These are phyloP conservation scores for Cheilosia impressa DNA, from an alignment of 2,888 invertebrate species.

Conservation along the genomic window DNA sequence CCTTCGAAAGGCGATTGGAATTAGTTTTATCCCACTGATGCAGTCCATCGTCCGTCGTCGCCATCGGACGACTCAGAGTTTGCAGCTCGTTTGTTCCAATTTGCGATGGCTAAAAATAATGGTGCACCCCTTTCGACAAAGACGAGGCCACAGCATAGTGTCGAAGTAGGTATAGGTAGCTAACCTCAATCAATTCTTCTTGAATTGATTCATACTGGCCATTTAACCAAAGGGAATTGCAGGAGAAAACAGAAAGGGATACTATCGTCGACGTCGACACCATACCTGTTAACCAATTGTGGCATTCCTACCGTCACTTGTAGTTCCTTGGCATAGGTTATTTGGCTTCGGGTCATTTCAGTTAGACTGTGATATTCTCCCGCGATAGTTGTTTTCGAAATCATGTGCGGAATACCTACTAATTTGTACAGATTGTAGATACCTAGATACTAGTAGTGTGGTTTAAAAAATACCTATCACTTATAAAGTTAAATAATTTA, in stretches of 20 bases:
- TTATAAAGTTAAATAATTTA: too few relatives aligned
- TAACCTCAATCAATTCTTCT: slow-evolving; percentile 65
- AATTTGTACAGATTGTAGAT: slow-evolving; percentile 18
- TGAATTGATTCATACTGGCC: slow-evolving; percentile 66
- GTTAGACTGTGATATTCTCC: slow-evolving; percentile 38
- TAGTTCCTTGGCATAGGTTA: slow-evolving; percentile 13
- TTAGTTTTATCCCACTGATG: slow-evolving; percentile 56
- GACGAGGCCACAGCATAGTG: background rate
- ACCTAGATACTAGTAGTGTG: background rate
- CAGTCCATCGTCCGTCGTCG: background rate
- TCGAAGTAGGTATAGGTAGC: slow-evolving; percentile 21
- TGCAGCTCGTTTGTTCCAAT: slow-evolving; percentile 74
- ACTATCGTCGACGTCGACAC: slow-evolving; percentile 11
- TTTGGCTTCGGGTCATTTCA: slow-evolving; percentile 35
- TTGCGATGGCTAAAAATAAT: slow-evolving; percentile 72
- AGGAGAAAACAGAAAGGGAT: slow-evolving; percentile 16
- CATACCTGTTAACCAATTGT: slow-evolving; percentile 47
- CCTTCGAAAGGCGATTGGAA: slow-evolving; percentile 47
- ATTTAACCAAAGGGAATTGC: slow-evolving; percentile 44
- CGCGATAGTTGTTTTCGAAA: slow-evolving; percentile 39
- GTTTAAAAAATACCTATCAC: too few relatives aligned
- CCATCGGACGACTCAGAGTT: slow-evolving; percentile 10
- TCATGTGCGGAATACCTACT: slow-evolving; percentile 1
- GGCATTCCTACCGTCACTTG: slow-evolving; percentile 14
- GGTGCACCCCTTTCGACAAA: slow-evolving; percentile 51